Conservation (phyloP, 2,113 vertebrate genomes). For the Macheiramphus alcinus region DNA sequence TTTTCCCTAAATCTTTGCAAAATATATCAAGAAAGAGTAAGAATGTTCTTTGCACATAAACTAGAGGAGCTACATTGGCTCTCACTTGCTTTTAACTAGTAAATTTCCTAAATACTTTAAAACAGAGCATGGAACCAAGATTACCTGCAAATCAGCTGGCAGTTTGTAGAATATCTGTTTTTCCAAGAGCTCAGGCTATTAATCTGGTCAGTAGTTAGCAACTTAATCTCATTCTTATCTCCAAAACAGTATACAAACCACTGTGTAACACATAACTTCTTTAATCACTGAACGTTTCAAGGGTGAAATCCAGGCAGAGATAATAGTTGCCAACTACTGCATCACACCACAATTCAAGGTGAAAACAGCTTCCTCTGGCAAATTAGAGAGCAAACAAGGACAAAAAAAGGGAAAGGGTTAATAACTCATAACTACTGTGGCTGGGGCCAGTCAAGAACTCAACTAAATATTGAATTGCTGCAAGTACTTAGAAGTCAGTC, state of each 20-base stretch:
- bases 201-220: background rate
- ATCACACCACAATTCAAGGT: background rate
- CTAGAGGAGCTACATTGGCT: background rate
- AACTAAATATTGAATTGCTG: background rate
- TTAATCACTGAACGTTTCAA: background rate
- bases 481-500: background rate
- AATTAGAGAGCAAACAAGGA: background rate
- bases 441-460: background rate
- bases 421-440: background rate
- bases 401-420: background rate
- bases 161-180: background rate
- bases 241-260: background rate
- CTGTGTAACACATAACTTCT: background rate
- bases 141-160: background rate
- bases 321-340: background rate
- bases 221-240: constrained; percentile 1
- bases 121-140: background rate
- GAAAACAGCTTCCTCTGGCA: background rate
- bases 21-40: background rate
- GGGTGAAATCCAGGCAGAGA: background rate
- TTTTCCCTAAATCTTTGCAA: background rate
- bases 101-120: background rate
- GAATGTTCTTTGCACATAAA: background rate
- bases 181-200: background rate
- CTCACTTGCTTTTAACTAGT: background rate